phyloP scores from a whole-genome alignment of 2,113 vertebrate species.

The Acinonyx jubatus region DNA sequence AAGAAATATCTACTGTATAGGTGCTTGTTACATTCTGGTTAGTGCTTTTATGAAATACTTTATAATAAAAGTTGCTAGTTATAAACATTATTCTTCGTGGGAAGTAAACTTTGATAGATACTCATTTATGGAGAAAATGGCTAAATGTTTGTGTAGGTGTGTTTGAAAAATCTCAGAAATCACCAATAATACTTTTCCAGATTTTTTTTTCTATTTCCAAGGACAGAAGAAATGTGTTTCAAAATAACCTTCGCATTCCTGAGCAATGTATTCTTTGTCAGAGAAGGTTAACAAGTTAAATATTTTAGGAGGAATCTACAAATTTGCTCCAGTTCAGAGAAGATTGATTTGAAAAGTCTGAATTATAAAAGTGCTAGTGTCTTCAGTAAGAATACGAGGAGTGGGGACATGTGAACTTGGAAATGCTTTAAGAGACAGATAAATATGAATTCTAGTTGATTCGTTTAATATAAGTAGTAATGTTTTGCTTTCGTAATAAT shows the following conservation, averaged over 20 bases:
- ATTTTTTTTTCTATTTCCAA: background rate
- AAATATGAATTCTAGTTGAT: background rate
- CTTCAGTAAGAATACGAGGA: background rate
- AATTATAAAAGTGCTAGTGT: background rate
- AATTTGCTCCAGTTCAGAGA: slow-evolving; percentile 35
- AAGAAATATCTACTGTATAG: background rate
- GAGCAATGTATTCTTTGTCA: background rate
- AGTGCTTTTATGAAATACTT: slow-evolving; percentile 26
- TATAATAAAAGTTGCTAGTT: background rate
- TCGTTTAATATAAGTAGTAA: background rate
- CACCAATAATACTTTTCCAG: background rate
- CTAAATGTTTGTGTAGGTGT: background rate
- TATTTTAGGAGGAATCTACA: slow-evolving; percentile 45
- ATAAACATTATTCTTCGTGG: background rate
- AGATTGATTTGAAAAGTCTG: background rate
- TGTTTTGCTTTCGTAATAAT: background rate
- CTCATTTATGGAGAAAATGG: background rate
- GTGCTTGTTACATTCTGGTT: background rate
- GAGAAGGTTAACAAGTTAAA: slow-evolving; percentile 32
- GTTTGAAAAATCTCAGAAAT: background rate
- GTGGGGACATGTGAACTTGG: background rate
- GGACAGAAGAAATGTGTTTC: background rate
- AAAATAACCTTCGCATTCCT: background rate
- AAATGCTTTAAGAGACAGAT: background rate
- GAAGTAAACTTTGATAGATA: background rate